Evolutionary conservation across 2,888 invertebrate genomes (phyloP).

Genomic region (Leptinotarsa tumamoca): DNA sequence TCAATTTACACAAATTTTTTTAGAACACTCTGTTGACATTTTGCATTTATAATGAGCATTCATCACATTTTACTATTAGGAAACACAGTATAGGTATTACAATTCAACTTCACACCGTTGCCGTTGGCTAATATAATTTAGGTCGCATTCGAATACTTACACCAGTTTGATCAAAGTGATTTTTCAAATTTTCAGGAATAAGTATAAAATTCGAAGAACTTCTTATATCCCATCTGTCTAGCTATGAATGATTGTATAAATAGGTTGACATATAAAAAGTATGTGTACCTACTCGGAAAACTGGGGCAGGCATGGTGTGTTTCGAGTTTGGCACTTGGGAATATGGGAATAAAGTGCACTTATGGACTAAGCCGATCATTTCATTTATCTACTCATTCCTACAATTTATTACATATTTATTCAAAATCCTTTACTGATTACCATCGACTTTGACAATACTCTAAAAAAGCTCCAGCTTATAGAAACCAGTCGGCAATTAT

Average conservation of each 20-base stretch:
- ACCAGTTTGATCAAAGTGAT: no score
- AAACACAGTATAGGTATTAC: no score
- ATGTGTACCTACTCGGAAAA: constrained; percentile 5
- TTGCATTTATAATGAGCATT: no score
- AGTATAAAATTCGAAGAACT: no score
- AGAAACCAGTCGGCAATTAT: neutral
- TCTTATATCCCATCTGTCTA: no score
- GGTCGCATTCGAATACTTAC: no score
- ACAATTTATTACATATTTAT: neutral
- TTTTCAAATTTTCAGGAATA: no score
- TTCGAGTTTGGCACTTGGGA: neutral
- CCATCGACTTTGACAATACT: neutral
- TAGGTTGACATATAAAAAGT: neutral
- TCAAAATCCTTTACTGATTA: neutral
- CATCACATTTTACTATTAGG: no score
- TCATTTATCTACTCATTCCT: neutral
- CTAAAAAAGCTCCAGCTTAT: neutral
- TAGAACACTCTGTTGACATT: no score
- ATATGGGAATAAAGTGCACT: neutral
- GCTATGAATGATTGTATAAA: neutral
- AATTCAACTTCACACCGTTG: no score
- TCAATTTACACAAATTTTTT: no score
- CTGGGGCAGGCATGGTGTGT: constrained; percentile 6
- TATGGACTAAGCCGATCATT: neutral
- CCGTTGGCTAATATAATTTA: no score